Evolutionary conservation across 2,797 vertebrate species (phyloP), one percentile per base, ranked within the genome.

Genomic region (Eremophila alpestris): DNA sequence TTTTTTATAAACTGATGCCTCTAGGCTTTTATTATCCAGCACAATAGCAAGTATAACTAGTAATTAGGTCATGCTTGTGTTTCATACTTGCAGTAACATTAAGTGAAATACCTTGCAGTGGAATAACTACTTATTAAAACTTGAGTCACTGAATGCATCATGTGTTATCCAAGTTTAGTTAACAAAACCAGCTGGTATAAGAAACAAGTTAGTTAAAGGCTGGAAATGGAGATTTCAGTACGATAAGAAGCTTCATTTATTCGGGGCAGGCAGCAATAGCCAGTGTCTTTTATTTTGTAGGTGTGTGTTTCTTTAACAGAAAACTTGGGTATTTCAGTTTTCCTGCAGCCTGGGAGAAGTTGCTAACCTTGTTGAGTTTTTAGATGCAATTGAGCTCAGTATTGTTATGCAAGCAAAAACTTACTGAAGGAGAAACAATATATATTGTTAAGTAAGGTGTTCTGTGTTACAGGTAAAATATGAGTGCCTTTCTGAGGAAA

Each of bases 401-500:
- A 8, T 15, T 69, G 62, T 78, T 75, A 55, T 8, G 34, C 11
- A 77, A 87, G 22, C 17, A 34, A 62, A 56, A 85, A 27, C 7
- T 54, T 49, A 59, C 30, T 45, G 67, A 64, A 63, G 29, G 46
- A 76, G 64, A 68, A 89, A 22, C 9, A 49, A 4, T 64, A 38
- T 48, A 60, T 59, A 32, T 32, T 74, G 22, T 45, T 77, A 81
- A 83, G 8, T 60, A 46, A 36, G 7, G 29, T 79, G 5, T 76
- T 55, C 24, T 97, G 34, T 96, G 80, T 80, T 97, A 41, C 97
- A 99, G 99, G 99, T 99, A 89, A 99, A 98, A 96, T 99, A 99
- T 8, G 99, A 99, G 93, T 99, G 99, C 97, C 98, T 99, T 97
- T 98, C 99, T 55, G 99, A 99, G 86, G 99, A 99, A 98, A 99